Evolutionary conservation across 2,797 vertebrate genomes (phyloP), one percentile per base, ranked within the genome.

Genomic region (Ara ararauna): DNA sequence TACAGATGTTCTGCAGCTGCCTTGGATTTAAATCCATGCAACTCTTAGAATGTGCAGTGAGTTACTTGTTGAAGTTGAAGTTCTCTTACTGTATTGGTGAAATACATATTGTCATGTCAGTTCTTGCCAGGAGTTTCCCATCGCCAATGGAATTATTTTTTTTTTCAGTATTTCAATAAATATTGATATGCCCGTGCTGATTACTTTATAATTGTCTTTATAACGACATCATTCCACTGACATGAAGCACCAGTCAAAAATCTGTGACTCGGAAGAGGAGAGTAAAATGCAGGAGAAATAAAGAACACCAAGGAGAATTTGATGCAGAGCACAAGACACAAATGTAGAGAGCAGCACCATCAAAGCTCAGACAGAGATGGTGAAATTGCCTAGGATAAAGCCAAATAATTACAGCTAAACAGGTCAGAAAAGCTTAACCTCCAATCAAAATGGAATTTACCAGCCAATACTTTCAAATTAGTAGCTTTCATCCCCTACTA

Each of bases 101-200:
- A 98, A 97, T 96, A 96, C 98, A 97, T 96, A 97, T 97, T 97
- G 97, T 98, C 97, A 97, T 97, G 97, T 98, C 97, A 96, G 95
- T 97, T 98, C 97, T 98, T 98, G 97, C 98, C 97, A 97, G 96
- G 95, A 98, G 97, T 98, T 98, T 98, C 98, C 97, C 98, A 97
- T 98, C 97, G 89, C 98, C 97, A 97, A 97, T 97, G 98, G 97
- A 98, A 96, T 97, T 97, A 85, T 96, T 93, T 95, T 97, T 98
- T 98, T 97, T 98, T 98, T 97, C 98, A 98, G 98, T 98, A 98
- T 98, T 98, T 99, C 98, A 99, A 99, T 99, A 99, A 99, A 99
- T 98, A 98, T 98, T 98, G 97, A 98, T 98, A 98, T 98, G 98
- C 97, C 98, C 94, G 80, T 96, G 94, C 97, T 91, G 91, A 95